Evolutionary conservation across 2,113 vertebrate genomes (phyloP).

Genomic region (Hippolais icterina): DNA sequence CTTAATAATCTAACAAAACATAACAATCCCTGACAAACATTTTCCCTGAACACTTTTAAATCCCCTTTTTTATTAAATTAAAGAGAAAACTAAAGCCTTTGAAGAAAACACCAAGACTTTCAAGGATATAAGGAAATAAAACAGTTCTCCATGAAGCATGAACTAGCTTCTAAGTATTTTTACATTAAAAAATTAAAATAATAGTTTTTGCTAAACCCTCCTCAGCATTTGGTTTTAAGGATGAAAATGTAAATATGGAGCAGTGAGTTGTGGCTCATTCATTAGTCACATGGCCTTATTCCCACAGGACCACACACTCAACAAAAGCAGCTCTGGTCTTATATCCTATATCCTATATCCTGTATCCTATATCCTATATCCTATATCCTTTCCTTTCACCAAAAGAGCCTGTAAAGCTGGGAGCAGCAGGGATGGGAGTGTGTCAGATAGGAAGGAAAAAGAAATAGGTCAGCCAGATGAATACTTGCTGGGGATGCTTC

Average conservation of each 20-base stretch:
- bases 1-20: neutral
- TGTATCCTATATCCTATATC: neutral
- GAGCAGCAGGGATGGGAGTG: neutral
- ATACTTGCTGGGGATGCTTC: neutral
- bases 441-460: neutral
- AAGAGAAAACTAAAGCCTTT: neutral
- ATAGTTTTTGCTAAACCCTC: neutral
- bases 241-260: neutral
- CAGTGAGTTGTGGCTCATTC: neutral
- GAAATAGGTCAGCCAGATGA: neutral
- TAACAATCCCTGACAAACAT: neutral
- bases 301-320: neutral
- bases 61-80: neutral
- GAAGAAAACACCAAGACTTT: neutral
- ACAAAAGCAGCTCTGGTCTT: neutral
- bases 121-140: neutral
- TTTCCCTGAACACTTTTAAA: neutral
- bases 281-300: neutral
- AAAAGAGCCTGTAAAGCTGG: neutral
- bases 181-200: neutral
- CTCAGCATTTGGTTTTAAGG: neutral
- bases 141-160: neutral
- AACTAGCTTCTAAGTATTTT: neutral
- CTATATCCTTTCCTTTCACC: neutral
- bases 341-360: neutral